These are phyloP conservation scores for Pygoscelis adeliae DNA, from an alignment of 2,113 vertebrate species.

Conservation along the genomic window DNA sequence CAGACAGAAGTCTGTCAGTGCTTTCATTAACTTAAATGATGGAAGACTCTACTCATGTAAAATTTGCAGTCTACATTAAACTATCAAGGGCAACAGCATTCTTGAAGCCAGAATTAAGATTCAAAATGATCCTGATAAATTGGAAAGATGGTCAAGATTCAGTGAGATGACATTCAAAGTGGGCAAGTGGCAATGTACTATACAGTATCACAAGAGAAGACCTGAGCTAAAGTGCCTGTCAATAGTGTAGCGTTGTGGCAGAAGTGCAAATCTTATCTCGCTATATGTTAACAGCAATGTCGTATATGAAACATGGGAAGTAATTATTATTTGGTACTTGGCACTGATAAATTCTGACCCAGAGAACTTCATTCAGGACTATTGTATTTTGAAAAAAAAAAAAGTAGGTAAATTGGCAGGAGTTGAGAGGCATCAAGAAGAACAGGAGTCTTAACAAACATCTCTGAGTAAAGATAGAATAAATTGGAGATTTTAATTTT, in stretches of 20 bases:
- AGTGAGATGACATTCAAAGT: background rate
- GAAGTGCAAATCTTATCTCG: background rate
- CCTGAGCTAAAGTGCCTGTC: background rate
- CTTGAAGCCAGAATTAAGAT: background rate
- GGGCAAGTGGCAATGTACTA: background rate
- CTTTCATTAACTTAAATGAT: slow-evolving; percentile 31
- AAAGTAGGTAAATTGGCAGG: background rate
- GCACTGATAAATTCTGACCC: background rate
- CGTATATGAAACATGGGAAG: background rate
- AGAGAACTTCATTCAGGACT: background rate
- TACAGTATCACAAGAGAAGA: background rate
- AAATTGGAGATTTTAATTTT: background rate
- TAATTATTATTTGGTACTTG: background rate
- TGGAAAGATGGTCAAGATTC: background rate
- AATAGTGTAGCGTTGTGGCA: background rate
- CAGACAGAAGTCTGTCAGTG: background rate
- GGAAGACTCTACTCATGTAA: background rate
- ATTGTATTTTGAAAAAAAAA: background rate
- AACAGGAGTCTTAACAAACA: background rate
- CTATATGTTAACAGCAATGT: background rate
- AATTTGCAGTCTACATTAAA: background rate
- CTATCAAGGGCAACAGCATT: background rate
- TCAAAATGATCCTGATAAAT: background rate
- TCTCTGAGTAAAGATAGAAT: background rate
- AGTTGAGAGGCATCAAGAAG: background rate